Base-by-base conservation (phyloP, 2,113 vertebrate species). In the Monarcha castaneiventris region DNA sequence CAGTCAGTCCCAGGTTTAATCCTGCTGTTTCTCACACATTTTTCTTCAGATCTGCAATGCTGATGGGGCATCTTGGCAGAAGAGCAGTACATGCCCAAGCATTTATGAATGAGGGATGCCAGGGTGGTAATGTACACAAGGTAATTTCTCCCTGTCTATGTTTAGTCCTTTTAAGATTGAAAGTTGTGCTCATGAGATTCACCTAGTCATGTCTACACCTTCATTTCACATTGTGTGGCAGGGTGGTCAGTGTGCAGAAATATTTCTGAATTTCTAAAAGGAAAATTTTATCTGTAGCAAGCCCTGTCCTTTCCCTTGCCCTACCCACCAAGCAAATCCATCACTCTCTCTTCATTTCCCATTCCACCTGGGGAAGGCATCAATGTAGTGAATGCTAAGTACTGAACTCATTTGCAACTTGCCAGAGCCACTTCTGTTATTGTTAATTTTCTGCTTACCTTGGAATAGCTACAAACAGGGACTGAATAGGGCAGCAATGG, bases 161-260 rank as follows among this genome's bases (percentile, higher is more conserved):
- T 72, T 96, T 73, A 94, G 76, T 93, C 82, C 81, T 93, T 95
- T 92, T 92, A 56, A 91, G 84, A 76, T 46, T 93, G 94, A 95
- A 96, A 96, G 67, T 48, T 56, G 3, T 79, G 78, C 91, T 91
- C 84, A 16, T 9, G 73, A 82, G 59, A 66, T 77, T 95, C 69
- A 46, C 48, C 75, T 54, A 67, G 64, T 91, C 92, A 87, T 84
- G 44, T 78, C 72, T 82, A 64, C 87, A 78, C 55, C 74, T 43
- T 55, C 9, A 10, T 87, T 94, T 94, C 35, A 59, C 25, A 51
- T 74, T 19, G 35, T 10, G 7, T 87, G 93, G 85, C 69, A 84
- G 39, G 52, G 14, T 7, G 22, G 83, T 85, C 74, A 86, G 72
- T 64, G 37, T 41, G 78, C 51, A 90, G 62, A 85, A 86, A 46